These are phyloP conservation scores for Idaea aversata DNA, from an alignment of 2,888 invertebrate species.

Conservation along the genomic window DNA sequence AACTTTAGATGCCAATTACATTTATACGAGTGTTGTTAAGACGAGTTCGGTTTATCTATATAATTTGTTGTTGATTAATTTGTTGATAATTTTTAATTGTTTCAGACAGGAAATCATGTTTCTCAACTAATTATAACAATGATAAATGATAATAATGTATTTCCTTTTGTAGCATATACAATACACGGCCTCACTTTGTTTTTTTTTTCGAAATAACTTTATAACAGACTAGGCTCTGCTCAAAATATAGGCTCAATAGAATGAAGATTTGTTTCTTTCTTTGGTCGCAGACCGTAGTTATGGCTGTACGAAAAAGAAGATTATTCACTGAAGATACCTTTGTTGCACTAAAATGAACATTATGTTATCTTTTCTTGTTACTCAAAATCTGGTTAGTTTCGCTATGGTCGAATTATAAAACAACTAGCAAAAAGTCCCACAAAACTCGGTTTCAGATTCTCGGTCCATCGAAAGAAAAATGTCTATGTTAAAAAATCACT, in stretches of 20 bases:
- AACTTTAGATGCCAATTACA: slow-evolving; percentile 29
- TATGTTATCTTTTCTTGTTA: too few relatives aligned
- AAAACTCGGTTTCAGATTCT: too few relatives aligned
- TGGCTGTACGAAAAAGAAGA: too few relatives aligned
- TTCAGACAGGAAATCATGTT: not conserved
- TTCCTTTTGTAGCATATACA: not conserved
- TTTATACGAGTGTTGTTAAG: slow-evolving; percentile 45
- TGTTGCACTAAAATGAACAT: too few relatives aligned
- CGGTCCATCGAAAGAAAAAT: not conserved
- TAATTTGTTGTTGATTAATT: not conserved
- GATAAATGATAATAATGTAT: not conserved
- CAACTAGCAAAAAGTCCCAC: too few relatives aligned
- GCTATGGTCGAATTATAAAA: too few relatives aligned
- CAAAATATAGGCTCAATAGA: too few relatives aligned
- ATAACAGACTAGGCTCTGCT: too few relatives aligned
- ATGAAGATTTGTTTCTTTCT: too few relatives aligned
- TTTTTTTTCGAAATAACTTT: not conserved
- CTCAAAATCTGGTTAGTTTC: too few relatives aligned
- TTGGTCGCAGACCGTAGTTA: too few relatives aligned
- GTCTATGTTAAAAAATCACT: not conserved
- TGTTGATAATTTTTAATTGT: slow-evolving; percentile 15
- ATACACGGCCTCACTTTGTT: not conserved
- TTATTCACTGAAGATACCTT: too few relatives aligned
- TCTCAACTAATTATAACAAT: not conserved
- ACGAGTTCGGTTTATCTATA: not conserved